phyloP scores from a whole-genome alignment of 2,888 invertebrate species.

The Chaetoderma sp. region DNA sequence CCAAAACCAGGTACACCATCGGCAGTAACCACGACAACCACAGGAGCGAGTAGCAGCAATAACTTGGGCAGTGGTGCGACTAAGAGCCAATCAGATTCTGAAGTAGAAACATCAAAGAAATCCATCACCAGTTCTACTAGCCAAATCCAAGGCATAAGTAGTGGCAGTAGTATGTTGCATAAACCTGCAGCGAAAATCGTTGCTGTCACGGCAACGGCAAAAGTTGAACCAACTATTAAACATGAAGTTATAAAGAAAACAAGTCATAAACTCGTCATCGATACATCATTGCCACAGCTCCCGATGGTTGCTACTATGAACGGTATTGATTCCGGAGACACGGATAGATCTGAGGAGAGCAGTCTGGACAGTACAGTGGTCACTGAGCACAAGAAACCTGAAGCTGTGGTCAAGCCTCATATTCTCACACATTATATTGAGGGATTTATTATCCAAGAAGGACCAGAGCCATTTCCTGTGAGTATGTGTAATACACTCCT shows the following conservation, averaged over 20 bases:
- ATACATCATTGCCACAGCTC: too few relatives aligned
- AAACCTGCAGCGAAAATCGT: conserved; percentile 6
- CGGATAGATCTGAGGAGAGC: conserved; percentile 12
- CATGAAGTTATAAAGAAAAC: conserved; percentile 22
- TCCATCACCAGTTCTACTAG: conserved; percentile 1
- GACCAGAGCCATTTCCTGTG: conserved; percentile 72
- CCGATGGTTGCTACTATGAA: too few relatives aligned
- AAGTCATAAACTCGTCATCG: conserved; percentile 5
- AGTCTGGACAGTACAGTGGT: conserved; percentile 16
- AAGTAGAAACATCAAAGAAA: conserved; percentile 34
- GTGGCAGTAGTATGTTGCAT: not conserved
- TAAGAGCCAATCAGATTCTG: conserved; percentile 55
- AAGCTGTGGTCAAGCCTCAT: conserved; percentile 94
- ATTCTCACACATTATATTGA: conserved; percentile 96
- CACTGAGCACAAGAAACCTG: conserved; percentile 68
- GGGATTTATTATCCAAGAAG: conserved; percentile 96
- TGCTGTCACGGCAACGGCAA: not conserved
- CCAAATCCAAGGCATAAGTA: not conserved
- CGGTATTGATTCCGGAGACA: not conserved
- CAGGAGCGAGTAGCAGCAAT: conserved; percentile 30
- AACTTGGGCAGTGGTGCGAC: conserved; percentile 33
- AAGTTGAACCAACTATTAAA: not conserved
- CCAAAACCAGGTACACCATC: conserved; percentile 1
- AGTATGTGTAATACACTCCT: conserved; percentile 48
- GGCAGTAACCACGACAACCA: conserved; percentile 16